A percentile compares a stretch with the other conserved stretches of the same genome.
phyloP scores from a whole-genome alignment of 1,140 invertebrate genomes.

The Pachypsylla venusta region DNA sequence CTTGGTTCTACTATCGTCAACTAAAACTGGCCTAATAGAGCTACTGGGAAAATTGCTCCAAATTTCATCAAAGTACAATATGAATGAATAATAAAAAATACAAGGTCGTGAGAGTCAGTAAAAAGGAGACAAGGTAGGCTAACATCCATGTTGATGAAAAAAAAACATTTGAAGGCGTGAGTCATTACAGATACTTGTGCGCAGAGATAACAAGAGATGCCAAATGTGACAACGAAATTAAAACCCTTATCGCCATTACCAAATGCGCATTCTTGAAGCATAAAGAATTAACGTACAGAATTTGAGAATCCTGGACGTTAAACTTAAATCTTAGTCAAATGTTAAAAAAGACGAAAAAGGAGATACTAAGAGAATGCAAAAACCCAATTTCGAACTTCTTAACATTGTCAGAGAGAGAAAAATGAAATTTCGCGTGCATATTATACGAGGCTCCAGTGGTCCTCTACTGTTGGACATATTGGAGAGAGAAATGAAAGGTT shows the following conservation, averaged over 20 bases:
- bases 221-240: constrained; percentile 9
- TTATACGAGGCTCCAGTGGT: too few relatives aligned
- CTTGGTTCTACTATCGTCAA: constrained; percentile 12
- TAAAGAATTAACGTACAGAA: neutral
- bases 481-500: too few relatives aligned
- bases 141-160: neutral
- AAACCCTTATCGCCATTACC: neutral
- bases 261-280: constrained; percentile 7
- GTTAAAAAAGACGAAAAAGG: too few relatives aligned
- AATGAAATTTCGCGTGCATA: too few relatives aligned
- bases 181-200: constrained; percentile 7
- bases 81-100: constrained; percentile 15
- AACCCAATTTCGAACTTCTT: too few relatives aligned
- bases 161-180: constrained; percentile 9
- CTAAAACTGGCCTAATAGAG: neutral
- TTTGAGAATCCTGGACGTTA: too few relatives aligned
- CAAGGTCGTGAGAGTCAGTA: too few relatives aligned
- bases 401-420: too few relatives aligned
- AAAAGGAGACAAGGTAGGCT: too few relatives aligned
- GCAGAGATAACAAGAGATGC: constrained; percentile 11
- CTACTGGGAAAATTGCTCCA: constrained; percentile 9
- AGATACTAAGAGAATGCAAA: too few relatives aligned
- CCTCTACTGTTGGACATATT: too few relatives aligned
- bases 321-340: too few relatives aligned
- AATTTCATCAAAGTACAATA: neutral